Base-by-base conservation (phyloP, 2,797 vertebrate species). In the Pipistrellus nathusii region DNA sequence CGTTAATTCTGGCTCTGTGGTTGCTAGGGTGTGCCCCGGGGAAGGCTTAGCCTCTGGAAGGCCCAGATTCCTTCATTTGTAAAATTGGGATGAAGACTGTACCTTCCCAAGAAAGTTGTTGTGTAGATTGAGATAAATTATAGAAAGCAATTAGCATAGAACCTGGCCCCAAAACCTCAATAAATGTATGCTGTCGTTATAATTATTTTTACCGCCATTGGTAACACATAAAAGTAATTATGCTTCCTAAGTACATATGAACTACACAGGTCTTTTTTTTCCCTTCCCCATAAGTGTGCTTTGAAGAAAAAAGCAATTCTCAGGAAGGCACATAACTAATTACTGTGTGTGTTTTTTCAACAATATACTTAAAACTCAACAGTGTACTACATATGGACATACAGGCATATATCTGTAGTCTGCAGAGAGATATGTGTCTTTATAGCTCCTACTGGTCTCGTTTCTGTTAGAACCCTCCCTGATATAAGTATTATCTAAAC, bases 81-180 rank as follows among this genome's bases (percentile, higher is more conserved):
- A 86, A 96, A 94, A 94, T 0, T 91, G 62, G 75, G 64, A 90
- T 93, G 85, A 87, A 93, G 55, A 59, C 23, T 94, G 88, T 9
- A 53, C 10, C 35, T 88, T 94, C 86, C 92, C 72, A 62, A 92
- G 92, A 86, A 78, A 91, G 80, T 25, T 90, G 41, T 2, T 83
- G 46, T 73, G 44, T 20, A 93, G 69, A 89, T n/a, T 59, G 73
- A 88, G 68, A 87, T 59, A 93, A 51, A 85, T 88, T 88, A 93
- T 48, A 91, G 55, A 94, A 81, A 91, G 89, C 53, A 90, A 89
- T 93, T 94, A 94, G 84, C 62, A 85, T 44, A 87, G 81, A 93
- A 73, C 21, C 46, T 32, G 27, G 59, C 83, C 83, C 86, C 0
- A 51, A 94, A 94, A 94, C 86, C 94, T 93, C 92, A 95, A 91